Percentiles rank a stretch among this genome's conserved stretches.
Conservation (phyloP, 35 echinoderm and acorn worm genomes). For the Chiridota heheva region DNA sequence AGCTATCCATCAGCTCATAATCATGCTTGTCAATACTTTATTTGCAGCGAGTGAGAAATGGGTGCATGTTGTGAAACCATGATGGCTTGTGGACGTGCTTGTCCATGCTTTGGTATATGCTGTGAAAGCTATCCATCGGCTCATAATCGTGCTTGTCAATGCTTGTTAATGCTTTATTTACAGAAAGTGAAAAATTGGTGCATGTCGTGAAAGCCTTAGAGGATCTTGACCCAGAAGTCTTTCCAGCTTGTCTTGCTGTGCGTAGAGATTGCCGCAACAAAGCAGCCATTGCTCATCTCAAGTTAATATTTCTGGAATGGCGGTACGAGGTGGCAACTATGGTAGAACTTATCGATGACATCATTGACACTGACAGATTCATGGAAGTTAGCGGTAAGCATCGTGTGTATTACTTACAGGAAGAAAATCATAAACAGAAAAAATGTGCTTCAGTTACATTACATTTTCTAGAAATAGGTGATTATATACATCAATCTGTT, state of each 20-base stretch:
- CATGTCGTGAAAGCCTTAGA: conserved; percentile 65
- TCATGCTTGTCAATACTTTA: too few species aligned
- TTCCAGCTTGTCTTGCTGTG: conserved; percentile 83
- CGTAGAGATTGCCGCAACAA: conserved; percentile 76
- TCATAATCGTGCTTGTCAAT: too few species aligned
- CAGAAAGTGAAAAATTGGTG: too few species aligned
- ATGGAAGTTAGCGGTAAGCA: conserved; percentile 79
- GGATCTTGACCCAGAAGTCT: conserved; percentile 73
- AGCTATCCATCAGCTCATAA: too few species aligned
- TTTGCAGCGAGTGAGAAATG: too few species aligned
- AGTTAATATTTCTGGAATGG: conserved; percentile 84
- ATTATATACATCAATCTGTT: background rate
- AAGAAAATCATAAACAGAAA: background rate
- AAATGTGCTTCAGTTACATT: background rate
- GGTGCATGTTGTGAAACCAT: too few species aligned
- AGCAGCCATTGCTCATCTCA: conserved; percentile 76
- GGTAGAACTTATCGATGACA: conserved; percentile 51
- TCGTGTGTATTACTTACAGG: background rate
- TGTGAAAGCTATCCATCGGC: too few species aligned
- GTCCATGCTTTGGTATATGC: too few species aligned
- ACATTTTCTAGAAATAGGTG: background rate
- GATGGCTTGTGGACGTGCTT: too few species aligned
- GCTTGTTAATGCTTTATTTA: too few species aligned
- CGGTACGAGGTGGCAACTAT: conserved; percentile 55
- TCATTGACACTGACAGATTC: conserved; percentile 67